Evolutionary conservation across 1,140 invertebrate genomes (phyloP).

Genomic region (Pinna nobilis): DNA sequence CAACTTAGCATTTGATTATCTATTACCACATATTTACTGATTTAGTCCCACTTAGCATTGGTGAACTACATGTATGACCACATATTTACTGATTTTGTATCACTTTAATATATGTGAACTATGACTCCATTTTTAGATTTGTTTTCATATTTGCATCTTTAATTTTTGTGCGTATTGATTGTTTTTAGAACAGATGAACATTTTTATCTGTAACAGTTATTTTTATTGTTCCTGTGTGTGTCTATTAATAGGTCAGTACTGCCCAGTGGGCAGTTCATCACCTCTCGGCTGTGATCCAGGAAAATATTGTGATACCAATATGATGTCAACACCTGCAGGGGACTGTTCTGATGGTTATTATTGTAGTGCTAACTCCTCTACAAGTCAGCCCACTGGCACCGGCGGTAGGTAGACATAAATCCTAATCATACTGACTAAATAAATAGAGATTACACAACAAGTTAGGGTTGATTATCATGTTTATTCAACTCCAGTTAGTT

Average conservation of each 20-base stretch:
- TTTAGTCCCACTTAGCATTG: no score
- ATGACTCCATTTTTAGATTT: no score
- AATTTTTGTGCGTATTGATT: no score
- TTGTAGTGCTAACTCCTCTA: constrained; percentile 64
- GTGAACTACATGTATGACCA: no score
- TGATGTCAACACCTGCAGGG: constrained; percentile 55
- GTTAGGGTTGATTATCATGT: no score
- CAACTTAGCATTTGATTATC: no score
- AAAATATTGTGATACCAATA: constrained; percentile 63
- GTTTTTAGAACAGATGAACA: no score
- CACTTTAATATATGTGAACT: no score
- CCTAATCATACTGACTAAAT: neutral
- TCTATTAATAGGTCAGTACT: constrained; percentile 62
- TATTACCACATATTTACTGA: no score
- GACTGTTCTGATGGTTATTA: constrained; percentile 66
- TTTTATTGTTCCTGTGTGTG: neutral
- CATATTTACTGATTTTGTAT: no score
- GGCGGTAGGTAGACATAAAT: constrained; percentile 53
- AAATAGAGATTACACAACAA: neutral
- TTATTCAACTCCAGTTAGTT: no score
- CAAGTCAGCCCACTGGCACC: constrained; percentile 57
- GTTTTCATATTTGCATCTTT: no score
- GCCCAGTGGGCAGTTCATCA: constrained; percentile 58
- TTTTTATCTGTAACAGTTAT: neutral
- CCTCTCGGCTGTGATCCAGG: constrained; percentile 66